Evolutionary conservation across 2,113 vertebrate genomes (phyloP).

Genomic region (Carettochelys insculpta): DNA sequence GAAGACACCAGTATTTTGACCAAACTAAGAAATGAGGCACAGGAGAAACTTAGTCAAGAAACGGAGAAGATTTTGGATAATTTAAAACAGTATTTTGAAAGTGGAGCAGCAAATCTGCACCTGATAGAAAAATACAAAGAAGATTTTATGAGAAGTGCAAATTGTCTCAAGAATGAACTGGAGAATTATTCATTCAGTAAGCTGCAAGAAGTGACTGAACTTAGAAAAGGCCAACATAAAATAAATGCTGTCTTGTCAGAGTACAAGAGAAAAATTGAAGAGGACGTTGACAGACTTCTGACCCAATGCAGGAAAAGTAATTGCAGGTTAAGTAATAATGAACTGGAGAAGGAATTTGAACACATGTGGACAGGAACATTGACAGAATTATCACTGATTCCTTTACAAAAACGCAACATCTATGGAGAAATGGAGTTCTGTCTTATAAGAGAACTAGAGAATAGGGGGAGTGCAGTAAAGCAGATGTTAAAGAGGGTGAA

Average conservation of each 20-base stretch:
- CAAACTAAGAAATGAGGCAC: conserved; percentile 51
- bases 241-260: conserved; percentile 56
- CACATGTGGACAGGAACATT: conserved; percentile 69
- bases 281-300: conserved; percentile 51
- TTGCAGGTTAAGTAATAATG: conserved; percentile 49
- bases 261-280: conserved; percentile 60
- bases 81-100: conserved; percentile 39
- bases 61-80: background rate
- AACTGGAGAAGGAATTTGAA: conserved; percentile 74
- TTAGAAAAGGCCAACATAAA: conserved; percentile 56
- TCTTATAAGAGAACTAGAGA: conserved; percentile 67
- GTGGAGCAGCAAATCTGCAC: conserved; percentile 36
- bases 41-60: conserved; percentile 42
- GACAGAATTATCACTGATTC: background rate
- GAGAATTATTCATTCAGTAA: conserved; percentile 13
- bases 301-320: conserved; percentile 44
- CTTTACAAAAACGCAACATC: no score
- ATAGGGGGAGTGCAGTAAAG: conserved; percentile 34
- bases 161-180: conserved; percentile 43
- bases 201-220: conserved; percentile 48
- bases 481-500: conserved; percentile 66
- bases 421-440: conserved; percentile 45
- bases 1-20: background rate
- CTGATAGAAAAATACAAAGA: conserved; percentile 56
- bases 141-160: conserved; percentile 58